Base-by-base conservation (phyloP, 2,797 vertebrate genomes). In the Coccyzus lansbergi region DNA sequence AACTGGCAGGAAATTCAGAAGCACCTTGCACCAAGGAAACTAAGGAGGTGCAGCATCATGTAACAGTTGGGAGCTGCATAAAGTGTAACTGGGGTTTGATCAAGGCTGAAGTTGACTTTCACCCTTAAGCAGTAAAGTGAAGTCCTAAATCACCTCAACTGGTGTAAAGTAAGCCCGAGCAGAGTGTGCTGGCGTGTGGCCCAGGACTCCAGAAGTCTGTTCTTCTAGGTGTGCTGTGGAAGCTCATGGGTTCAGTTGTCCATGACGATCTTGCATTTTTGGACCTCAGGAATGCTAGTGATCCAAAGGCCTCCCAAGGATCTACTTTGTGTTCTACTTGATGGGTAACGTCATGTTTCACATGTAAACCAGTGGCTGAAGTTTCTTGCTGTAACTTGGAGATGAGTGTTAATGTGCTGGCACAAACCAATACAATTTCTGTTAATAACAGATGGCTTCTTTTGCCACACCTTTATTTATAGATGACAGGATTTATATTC, bases 381-480 rank as follows among this genome's bases (percentile, higher is more conserved):
- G 9, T 95, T 90, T 95, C 93, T 91, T 97, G 88, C 95, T 96
- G 13, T 53, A 91, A 94, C 86, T 94, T 96, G 86, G 92, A 94
- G 10, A 7, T 79, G 58, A 68, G 81, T 87, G n/a, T 29, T 91
- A 86, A 60, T 7, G 21, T 80, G 60, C 81, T 93, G 69, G 77
- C 38, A 7, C 5, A 8, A 93, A 93, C 93, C 87, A 96, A 58
- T 94, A 67, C 53, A 2, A 26, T 86, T 93, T 83, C 40, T 94
- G 81, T 85, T 93, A 67, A 34, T 93, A 92, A 90, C 92, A 97
- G 92, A 86, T 97, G 92, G 70, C 51, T 94, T 95, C 40, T 10
- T 86, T 97, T 80, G 78, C 86, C 62, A 72, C 71, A 11, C 64
- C 78, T 95, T 83, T 75, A 71, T 93, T 93, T 97, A 75, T 92